A percentile compares a stretch with the other conserved stretches of the same genome.
Conservation (phyloP, 2,113 vertebrate species). For the Tinamus guttatus region DNA sequence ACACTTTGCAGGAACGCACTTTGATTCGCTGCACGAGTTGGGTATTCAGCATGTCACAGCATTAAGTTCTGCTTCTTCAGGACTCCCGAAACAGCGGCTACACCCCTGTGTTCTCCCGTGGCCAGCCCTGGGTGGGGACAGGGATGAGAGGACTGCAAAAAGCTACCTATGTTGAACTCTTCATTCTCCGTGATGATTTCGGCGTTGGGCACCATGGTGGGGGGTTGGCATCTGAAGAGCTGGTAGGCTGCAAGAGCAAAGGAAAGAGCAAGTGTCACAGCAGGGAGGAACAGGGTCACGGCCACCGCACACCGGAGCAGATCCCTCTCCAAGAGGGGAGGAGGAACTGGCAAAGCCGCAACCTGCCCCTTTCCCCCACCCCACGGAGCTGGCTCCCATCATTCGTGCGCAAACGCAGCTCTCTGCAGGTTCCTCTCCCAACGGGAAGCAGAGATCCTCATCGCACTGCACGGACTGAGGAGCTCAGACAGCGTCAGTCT, state of each 20-base stretch:
- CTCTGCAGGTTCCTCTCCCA: background rate
- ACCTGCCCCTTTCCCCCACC: background rate
- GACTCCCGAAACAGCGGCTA: rapidly evolving
- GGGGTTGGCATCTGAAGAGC: constrained; percentile 91
- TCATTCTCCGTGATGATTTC: constrained; percentile 94
- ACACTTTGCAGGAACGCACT: background rate
- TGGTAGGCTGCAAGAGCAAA: constrained; percentile 86
- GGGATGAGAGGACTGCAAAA: background rate
- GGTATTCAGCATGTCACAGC: rapidly evolving
- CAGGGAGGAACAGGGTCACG: background rate
- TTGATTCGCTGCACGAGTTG: rapidly evolving
- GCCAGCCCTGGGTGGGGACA: background rate
- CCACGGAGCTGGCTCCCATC: background rate
- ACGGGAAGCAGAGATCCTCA: background rate
- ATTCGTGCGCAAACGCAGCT: background rate
- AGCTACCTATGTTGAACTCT: constrained; percentile 93
- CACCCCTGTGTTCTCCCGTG: rapidly evolving
- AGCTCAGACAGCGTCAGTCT: rapidly evolving
- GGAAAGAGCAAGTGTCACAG: background rate
- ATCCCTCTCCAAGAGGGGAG: background rate
- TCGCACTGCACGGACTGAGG: background rate
- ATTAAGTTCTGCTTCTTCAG: rapidly evolving
- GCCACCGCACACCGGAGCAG: background rate
- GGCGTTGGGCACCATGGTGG: constrained; percentile 91
- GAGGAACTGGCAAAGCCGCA: background rate